phyloP scores from a whole-genome alignment of 2,888 invertebrate genomes.

The Rambutsinella grinnellia region DNA sequence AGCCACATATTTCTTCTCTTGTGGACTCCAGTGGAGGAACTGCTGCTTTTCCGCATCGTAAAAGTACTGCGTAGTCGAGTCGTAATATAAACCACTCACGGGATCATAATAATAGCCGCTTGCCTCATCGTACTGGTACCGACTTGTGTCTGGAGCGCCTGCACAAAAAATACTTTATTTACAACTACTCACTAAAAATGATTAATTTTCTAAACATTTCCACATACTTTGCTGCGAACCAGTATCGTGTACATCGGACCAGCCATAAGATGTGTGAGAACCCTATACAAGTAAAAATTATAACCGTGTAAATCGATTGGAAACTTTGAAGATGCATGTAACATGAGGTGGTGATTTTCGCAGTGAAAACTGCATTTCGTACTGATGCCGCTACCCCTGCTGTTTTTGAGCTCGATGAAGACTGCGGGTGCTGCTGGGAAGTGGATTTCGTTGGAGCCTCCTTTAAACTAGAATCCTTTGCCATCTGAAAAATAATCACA shows the following conservation, averaged over 20 bases:
- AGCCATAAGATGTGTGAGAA: slow-evolving; percentile 46
- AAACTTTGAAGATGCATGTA: slow-evolving; percentile 60
- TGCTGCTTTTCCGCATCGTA: slow-evolving; percentile 92
- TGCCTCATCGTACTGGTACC: slow-evolving; percentile 93
- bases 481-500: slow-evolving; percentile 9
- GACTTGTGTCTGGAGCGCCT: slow-evolving; percentile 84
- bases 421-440: slow-evolving; percentile 10
- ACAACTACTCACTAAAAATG: background rate
- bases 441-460: background rate
- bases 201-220: background rate
- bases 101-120: slow-evolving; percentile 98
- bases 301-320: slow-evolving; percentile 63
- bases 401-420: no score
- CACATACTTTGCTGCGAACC: slow-evolving; percentile 27
- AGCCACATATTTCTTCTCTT: slow-evolving; percentile 69
- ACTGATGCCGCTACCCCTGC: slow-evolving; percentile 64
- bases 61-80: slow-evolving; percentile 95
- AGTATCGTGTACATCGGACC: slow-evolving; percentile 38
- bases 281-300: slow-evolving; percentile 66
- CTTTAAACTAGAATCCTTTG: slow-evolving; percentile 6
- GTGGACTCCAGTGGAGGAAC: slow-evolving; percentile 95
- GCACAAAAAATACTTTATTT: slow-evolving; percentile 7
- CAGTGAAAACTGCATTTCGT: slow-evolving; percentile 66
- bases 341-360: slow-evolving; percentile 62
- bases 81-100: slow-evolving; percentile 93